Evolutionary conservation across 2,113 vertebrate species (phyloP), one percentile per base, ranked within the genome.

Genomic region (Bubo bubo): DNA sequence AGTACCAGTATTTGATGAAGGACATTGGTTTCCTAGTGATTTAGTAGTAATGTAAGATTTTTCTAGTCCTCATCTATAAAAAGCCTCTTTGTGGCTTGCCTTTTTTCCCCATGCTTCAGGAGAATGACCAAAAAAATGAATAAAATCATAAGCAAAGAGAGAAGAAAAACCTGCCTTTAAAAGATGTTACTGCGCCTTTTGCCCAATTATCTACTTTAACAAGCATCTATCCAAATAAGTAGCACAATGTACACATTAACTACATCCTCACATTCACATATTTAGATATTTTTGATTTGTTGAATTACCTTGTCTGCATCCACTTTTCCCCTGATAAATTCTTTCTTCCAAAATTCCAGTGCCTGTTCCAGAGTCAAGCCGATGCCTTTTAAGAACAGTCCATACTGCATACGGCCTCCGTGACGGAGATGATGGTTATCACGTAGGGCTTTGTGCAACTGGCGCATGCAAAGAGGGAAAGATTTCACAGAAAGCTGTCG

Each of bases 351-450:
- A 89, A 99, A 99, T 83, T 99, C 99, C 97, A 99, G 93, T 0
- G 99, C 99, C 96, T 99, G 99, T 22, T 99, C 99, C 95, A 99
- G 91, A 8, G 99, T 99, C 52, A 99, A 97, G 76, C 99, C 99
- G 5, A 99, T 99, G 80, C 99, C 99, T 88, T 99, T 99, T 17
- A 99, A 98, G 97, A 99, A 99, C 55, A 99, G 99, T 4, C 99
- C 99, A 0, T 99, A 99, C 56, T 99, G 99, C 99, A 99, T 99
- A 3, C 99, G 99, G 21, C 99, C 99, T 0, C 99, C 99, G 0
- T 99, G 99, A 0, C 99, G 99, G 37, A 99, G 99, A 74, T 99
- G 99, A 92, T 99, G 99, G 95, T 97, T 98, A 32, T 99, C 99
- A 43, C 99, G 97, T 8, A 99, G 97, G 23, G 98, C 95, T 97